phyloP scores from a whole-genome alignment of 2,113 vertebrate species.

The Serilophus lunatus region DNA sequence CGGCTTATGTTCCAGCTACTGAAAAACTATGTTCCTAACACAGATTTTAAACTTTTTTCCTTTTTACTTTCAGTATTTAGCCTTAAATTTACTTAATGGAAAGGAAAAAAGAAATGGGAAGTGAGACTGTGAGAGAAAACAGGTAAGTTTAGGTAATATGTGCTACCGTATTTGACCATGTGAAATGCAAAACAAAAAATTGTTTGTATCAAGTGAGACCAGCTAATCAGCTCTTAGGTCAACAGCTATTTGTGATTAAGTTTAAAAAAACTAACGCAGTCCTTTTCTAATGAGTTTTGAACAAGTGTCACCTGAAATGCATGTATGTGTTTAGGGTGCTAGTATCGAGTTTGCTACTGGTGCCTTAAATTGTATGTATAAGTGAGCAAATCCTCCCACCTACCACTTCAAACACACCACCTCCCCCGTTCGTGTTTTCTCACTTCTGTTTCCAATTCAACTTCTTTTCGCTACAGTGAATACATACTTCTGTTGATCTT shows the following conservation, averaged over 20 bases:
- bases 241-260: not conserved
- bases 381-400: not conserved
- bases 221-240: not conserved
- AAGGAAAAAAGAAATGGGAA: not conserved
- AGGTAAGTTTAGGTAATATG: not conserved
- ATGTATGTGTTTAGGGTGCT: not conserved
- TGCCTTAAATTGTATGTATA: not conserved
- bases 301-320: not conserved
- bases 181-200: not conserved
- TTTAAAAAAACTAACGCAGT: not conserved
- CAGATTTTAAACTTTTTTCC: not conserved
- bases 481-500: not conserved
- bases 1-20: not conserved
- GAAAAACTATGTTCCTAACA: not conserved
- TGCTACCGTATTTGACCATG: rapidly evolving
- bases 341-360: not conserved
- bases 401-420: not conserved
- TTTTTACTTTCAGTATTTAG: not conserved
- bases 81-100: not conserved
- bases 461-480: slow-evolving; percentile 6
- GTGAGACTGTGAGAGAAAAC: not conserved
- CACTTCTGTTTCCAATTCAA: slow-evolving; percentile 32
- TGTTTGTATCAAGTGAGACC: not conserved
- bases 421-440: not conserved
- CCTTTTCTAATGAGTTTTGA: not conserved